Conservation (phyloP, 2,797 vertebrate genomes). For the Apogon hyalosoma region DNA sequence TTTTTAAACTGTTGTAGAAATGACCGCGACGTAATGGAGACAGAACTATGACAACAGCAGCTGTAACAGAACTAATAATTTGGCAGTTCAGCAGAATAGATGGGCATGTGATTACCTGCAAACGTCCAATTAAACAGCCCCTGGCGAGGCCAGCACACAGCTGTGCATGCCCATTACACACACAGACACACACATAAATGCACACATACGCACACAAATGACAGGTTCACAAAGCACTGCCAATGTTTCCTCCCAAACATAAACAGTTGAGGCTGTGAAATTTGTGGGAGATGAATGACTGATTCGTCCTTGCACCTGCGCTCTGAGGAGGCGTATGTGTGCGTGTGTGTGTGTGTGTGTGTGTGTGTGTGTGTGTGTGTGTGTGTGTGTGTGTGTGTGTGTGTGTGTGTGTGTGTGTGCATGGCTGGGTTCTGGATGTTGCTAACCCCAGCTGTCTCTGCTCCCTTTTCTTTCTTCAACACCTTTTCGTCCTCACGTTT, state of each 20-base stretch:
- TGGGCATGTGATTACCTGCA: slow-evolving; percentile 72
- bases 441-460: slow-evolving; percentile 34
- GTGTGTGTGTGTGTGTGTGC: slow-evolving; percentile 4
- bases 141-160: slow-evolving; percentile 61
- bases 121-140: slow-evolving; percentile 68
- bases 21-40: slow-evolving; percentile 32
- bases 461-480: not conserved
- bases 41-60: slow-evolving; percentile 51
- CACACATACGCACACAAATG: slow-evolving; percentile 30
- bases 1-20: slow-evolving; percentile 31
- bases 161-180: slow-evolving; percentile 52
- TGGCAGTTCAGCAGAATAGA: slow-evolving; percentile 68
- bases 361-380: not conserved
- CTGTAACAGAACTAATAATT: slow-evolving; percentile 71
- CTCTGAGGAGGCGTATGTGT: slow-evolving; percentile 33
- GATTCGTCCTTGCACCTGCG: slow-evolving; percentile 75
- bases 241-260: slow-evolving; percentile 71
- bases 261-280: slow-evolving; percentile 75
- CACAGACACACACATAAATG: slow-evolving; percentile 13
- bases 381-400: not conserved
- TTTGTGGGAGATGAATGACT: slow-evolving; percentile 72
- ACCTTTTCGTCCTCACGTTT: slow-evolving; percentile 28
- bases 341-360: not conserved
- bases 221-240: slow-evolving; percentile 63
- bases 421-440: not conserved